Base-by-base conservation (phyloP, 2,888 invertebrate species). In the Hesperia comma region DNA sequence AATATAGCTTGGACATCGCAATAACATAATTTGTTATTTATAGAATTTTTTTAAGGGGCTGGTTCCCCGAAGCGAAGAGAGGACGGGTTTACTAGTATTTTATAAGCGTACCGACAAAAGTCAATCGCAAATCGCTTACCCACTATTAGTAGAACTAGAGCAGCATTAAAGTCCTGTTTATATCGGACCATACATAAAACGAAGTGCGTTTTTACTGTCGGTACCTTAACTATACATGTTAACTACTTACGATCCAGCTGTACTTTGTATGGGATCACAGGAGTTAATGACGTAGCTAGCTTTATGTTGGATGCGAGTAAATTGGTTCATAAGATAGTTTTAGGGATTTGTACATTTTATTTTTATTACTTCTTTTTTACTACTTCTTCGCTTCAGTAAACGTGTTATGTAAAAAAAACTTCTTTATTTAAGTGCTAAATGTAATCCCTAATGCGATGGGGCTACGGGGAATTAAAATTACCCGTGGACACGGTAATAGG, bases 161-260 rank as follows among this genome's bases (percentile, higher is more conserved):
- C 60, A 49, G 49, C 46, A 43, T 57, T 46, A 17, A 58, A 58
- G 41, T 21, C 41, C 17, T 40, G 56, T 57, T 58, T 32, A 61
- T 37, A 51, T 61, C 49, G 37, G 49, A 61, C 12, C 17, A 37
- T 61, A 61, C 51, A 51, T 58, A 46, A 58, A 58, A 46, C 46
- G 58, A 32, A 58, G 46, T 41, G 58, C 58, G 46, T 46, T 46
- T 58, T 58, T 58, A 58, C 58, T 46, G 57, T 43, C 26, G 32
- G 46, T 46, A 58, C 43, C 32, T 26, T 32, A 26, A 26, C 46
- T 46, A 46, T 46, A 60, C 46, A 60, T 26, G 57, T 57, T 57
- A 41, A 57, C 41, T 57, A 57, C 57, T 8, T 26, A 19, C n/a
- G 57, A 43, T n/a, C 37, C 33, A 6, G 37, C 37, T 56, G 12